These are phyloP conservation scores for Papilio demoleus DNA, from an alignment of 2,888 invertebrate species.

Conservation along the genomic window DNA sequence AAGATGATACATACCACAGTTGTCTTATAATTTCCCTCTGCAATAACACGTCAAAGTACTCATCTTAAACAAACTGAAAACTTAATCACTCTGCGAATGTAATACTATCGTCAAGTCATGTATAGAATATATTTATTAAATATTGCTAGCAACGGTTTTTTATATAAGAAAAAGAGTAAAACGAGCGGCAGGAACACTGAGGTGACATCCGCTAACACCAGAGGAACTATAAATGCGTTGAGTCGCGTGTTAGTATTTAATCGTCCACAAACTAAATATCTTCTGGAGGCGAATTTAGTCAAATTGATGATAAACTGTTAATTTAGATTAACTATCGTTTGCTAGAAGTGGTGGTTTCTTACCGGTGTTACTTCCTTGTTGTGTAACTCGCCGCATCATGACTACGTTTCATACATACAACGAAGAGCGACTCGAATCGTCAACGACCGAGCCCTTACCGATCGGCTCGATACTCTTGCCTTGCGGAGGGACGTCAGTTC, in stretches of 20 bases:
- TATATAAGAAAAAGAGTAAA: no score
- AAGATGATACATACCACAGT: background rate
- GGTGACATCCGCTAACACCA: background rate
- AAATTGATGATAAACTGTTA: constrained; percentile 50
- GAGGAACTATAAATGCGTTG: no score
- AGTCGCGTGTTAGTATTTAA: no score
- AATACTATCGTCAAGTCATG: no score
- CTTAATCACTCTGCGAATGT: background rate
- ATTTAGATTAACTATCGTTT: constrained; percentile 50
- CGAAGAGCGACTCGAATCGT: no score
- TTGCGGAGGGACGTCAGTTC: no score
- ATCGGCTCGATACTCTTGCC: no score
- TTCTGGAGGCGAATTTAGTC: constrained; percentile 37
- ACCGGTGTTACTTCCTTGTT: constrained; percentile 64
- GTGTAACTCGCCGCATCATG: constrained; percentile 57
- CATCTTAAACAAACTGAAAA: background rate
- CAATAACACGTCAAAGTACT: background rate
- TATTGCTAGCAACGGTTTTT: no score
- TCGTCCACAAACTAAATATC: no score
- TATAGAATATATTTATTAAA: background rate
- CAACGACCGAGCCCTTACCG: no score
- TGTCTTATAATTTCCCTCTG: background rate
- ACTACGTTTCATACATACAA: constrained; percentile 51
- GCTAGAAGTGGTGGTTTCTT: constrained; percentile 47
- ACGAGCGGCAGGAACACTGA: no score